Base-by-base conservation (phyloP, 1,140 invertebrate genomes). In the Aphaenogaster rudis region DNA sequence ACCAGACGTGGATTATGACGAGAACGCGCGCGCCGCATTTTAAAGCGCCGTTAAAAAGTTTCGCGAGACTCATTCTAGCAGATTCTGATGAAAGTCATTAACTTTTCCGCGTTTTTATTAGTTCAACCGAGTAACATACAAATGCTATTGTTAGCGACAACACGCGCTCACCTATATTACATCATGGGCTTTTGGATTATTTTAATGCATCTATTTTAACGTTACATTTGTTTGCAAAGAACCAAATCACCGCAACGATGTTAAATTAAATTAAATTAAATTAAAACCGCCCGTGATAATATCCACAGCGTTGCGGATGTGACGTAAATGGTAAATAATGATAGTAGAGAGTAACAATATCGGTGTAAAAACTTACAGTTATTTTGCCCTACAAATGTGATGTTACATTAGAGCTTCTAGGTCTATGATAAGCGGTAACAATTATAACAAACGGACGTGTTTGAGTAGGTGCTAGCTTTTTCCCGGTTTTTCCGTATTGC, bases 31-130 rank as follows among this genome's bases (percentile, higher is more conserved):
- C 59, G 11, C 36, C 9, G 36, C 78, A 17, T 61, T 84, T 84
- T 84, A 84, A 84, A 84, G n/a, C 69, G 42, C n/a, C 57, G 42
- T 76, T 76, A 76, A 61, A 84, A 84, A 84, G 69, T 84, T 76
- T 45, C 45, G 79, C 66, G 50, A 71, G 39, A 39, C 50, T 81
- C 39, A 42, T 76, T 84, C 13, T 36, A 39, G 42, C 54, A 45
- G 39, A 74, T 42, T 48, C 80, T 76, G 54, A 82, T 82, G 67
- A 84, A 84, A 84, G 80, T 76, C 54, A 76, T 84, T 84, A 84
- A 76, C 69, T 50, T 84, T 74, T 61, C 42, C 54, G 45, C 28
- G 54, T 63, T 84, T 84, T 84, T 76, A 76, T 84, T 63, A 74
- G 54, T 61, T 50, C 28, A 76, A 9, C 69, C 52, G 39, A 61